A percentile compares a stretch with the other conserved stretches of the same genome.
These are phyloP conservation scores for Hypselothyrea guttata DNA, from an alignment of 2,888 invertebrate species.

Conservation along the genomic window DNA sequence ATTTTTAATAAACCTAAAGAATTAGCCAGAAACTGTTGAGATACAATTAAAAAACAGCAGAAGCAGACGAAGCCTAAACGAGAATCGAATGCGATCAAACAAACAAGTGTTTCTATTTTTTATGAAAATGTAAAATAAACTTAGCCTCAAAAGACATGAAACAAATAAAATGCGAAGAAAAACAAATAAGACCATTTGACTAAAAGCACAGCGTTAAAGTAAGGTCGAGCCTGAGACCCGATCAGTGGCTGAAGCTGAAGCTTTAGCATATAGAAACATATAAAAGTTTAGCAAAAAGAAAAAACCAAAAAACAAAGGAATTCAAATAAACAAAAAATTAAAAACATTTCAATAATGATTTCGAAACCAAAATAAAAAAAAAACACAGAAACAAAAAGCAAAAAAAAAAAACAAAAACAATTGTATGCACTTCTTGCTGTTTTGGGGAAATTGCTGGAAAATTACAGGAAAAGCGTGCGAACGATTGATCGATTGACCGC, in stretches of 20 bases:
- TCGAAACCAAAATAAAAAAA: conserved; percentile 42
- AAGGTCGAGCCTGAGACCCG: no score
- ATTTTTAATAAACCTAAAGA: conserved; percentile 43
- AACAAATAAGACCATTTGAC: conserved; percentile 8
- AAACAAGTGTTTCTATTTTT: conserved; percentile 47
- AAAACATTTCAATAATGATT: conserved; percentile 33
- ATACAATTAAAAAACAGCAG: conserved; percentile 1
- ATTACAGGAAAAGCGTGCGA: no score
- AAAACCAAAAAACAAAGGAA: conserved; percentile 11
- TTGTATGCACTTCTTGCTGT: background rate
- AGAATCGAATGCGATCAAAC: conserved; percentile 16
- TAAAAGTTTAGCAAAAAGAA: background rate
- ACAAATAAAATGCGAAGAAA: conserved; percentile 1
- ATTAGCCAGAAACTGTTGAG: conserved; percentile 3
- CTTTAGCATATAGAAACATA: no score
- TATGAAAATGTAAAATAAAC: conserved; percentile 31
- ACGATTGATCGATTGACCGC: no score
- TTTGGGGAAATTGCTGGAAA: no score
- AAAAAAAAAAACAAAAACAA: conserved; percentile 10
- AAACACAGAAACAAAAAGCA: conserved; percentile 30
- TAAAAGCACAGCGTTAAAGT: background rate
- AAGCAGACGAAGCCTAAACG: conserved; percentile 3
- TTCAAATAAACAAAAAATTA: conserved; percentile 8
- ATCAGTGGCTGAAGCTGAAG: no score
- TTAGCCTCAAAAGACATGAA: conserved; percentile 10